Percentiles rank a stretch among this genome's conserved stretches.
These are phyloP conservation scores for Argyresthia albistria DNA, from an alignment of 2,888 invertebrate species.

Conservation along the genomic window DNA sequence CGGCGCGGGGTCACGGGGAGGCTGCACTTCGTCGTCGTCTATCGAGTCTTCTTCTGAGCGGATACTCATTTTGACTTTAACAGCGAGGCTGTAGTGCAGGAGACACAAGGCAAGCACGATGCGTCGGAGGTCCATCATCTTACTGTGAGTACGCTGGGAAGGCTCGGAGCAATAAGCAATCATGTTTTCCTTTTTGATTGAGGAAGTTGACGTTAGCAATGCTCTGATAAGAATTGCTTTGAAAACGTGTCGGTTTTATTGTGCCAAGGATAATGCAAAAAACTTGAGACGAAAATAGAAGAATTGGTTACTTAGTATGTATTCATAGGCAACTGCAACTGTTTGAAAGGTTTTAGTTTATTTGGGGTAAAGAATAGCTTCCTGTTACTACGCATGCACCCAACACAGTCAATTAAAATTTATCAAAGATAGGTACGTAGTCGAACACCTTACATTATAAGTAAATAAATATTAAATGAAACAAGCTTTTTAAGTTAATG, in stretches of 20 bases:
- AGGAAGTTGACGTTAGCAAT: constrained; percentile 23
- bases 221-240: constrained; percentile 40
- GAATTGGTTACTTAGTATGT: no score
- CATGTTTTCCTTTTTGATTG: constrained; percentile 5
- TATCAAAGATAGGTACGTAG: no score
- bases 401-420: no score
- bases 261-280: no score
- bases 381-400: no score
- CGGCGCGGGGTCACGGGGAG: constrained; percentile 30
- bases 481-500: constrained; percentile 40
- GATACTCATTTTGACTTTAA: constrained; percentile 58
- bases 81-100: constrained; percentile 28
- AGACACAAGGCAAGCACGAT: constrained; percentile 24
- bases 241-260: constrained; percentile 24
- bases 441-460: not conserved
- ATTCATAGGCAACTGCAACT: no score
- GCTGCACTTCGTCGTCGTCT: constrained; percentile 39
- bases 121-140: constrained; percentile 25
- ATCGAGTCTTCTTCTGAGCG: constrained; percentile 53
- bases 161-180: constrained; percentile 8
- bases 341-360: no score
- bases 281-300: no score
- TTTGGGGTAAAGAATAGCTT: no score
- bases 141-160: constrained; percentile 16
- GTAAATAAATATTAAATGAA: not conserved